These are phyloP conservation scores for Asteroscopus sphinx DNA, from an alignment of 2,888 invertebrate species.

Conservation along the genomic window DNA sequence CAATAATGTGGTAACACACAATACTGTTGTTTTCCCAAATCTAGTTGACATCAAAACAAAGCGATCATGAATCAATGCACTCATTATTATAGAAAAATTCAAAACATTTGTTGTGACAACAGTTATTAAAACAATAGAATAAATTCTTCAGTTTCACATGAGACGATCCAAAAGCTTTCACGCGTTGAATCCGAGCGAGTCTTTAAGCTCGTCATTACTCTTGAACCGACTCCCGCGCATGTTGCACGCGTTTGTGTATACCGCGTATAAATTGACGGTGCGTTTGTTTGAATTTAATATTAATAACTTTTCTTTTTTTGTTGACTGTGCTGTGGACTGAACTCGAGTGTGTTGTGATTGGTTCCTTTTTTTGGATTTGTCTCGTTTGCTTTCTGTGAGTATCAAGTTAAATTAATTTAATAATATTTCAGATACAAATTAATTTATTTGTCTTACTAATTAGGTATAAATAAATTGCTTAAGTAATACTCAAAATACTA, in stretches of 20 bases:
- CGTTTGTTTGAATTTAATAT: slow-evolving; percentile 12
- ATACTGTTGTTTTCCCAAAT: slow-evolving; percentile 5
- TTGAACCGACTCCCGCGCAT: slow-evolving; percentile 47
- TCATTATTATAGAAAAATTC: slow-evolving; percentile 1
- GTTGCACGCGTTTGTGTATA: slow-evolving; percentile 43
- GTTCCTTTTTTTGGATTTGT: slow-evolving; percentile 47
- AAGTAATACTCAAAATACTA: too few species aligned
- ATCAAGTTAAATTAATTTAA: slow-evolving; percentile 7
- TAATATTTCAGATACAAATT: too few species aligned
- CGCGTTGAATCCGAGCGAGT: slow-evolving; percentile 42
- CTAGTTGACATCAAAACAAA: slow-evolving; percentile 1
- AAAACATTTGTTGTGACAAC: slow-evolving; percentile 1
- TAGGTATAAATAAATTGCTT: too few species aligned
- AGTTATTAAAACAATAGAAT: slow-evolving; percentile 13
- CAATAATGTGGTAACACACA: slow-evolving; percentile 10
- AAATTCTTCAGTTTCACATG: slow-evolving; percentile 47
- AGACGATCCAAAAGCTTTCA: slow-evolving; percentile 68
- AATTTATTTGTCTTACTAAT: too few species aligned
- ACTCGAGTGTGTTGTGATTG: slow-evolving; percentile 54
- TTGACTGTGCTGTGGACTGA: slow-evolving; percentile 50
- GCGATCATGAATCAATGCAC: slow-evolving; percentile 5
- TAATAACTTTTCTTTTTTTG: slow-evolving; percentile 15
- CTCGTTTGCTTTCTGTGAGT: slow-evolving; percentile 46
- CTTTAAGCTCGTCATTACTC: slow-evolving; percentile 50
- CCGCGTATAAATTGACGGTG: slow-evolving; percentile 9